Conservation (phyloP, 2,797 vertebrate species). For the Myotis findleyi region DNA sequence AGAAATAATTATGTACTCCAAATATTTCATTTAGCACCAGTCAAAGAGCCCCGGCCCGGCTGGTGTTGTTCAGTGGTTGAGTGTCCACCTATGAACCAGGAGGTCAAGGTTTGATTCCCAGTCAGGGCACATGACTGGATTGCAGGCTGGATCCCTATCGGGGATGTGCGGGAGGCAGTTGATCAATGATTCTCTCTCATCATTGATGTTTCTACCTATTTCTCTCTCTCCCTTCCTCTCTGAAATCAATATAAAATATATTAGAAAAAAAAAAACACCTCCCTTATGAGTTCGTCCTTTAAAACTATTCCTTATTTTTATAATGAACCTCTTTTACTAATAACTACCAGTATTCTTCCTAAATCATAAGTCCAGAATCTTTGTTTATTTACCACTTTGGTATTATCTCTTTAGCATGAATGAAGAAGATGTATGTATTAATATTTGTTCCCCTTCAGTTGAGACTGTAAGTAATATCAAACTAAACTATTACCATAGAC, state of each 20-base stretch:
- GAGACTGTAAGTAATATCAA: constrained; percentile 51
- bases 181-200: too few species aligned
- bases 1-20: neutral
- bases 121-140: neutral
- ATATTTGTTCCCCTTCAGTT: constrained; percentile 15
- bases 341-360: constrained; percentile 5
- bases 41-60: neutral
- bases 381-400: constrained; percentile 65
- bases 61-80: neutral
- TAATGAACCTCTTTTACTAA: neutral
- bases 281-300: neutral
- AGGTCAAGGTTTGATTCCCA: neutral
- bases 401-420: constrained; percentile 51
- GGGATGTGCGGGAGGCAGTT: too few species aligned
- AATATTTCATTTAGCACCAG: neutral
- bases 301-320: neutral
- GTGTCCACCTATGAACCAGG: neutral
- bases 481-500: constrained; percentile 54
- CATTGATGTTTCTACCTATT: too few species aligned
- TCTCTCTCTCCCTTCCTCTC: too few species aligned
- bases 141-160: too few species aligned
- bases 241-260: too few species aligned
- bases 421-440: constrained; percentile 6
- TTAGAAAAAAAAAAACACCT: neutral
- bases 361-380: constrained; percentile 3